Evolutionary conservation across 2,888 invertebrate species (phyloP).

Genomic region (Cepaea hortensis): DNA sequence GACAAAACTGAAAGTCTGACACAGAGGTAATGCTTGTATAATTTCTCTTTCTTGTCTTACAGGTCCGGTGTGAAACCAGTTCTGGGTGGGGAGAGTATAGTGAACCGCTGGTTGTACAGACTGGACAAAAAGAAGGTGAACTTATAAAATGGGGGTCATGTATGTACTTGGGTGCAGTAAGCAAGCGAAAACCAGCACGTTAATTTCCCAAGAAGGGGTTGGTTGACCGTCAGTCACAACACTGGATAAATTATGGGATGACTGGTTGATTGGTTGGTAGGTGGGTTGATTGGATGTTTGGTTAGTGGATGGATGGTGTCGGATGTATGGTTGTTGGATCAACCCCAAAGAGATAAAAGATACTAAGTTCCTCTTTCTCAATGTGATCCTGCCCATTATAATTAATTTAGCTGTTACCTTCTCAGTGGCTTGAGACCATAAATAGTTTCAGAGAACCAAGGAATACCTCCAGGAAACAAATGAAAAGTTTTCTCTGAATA

Average conservation of each 20-base stretch:
- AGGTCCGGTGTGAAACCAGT: constrained; percentile 89
- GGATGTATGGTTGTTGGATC: no score
- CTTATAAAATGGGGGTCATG: background rate
- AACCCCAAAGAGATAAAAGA: no score
- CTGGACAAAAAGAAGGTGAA: constrained; percentile 53
- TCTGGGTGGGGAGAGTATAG: constrained; percentile 96
- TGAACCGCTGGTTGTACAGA: constrained; percentile 60
- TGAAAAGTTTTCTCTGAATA: no score
- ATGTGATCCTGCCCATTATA: no score
- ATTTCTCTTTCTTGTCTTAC: constrained; percentile 52
- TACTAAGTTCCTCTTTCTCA: no score
- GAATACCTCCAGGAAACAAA: no score
- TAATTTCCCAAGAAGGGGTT: background rate
- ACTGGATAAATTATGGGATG: background rate
- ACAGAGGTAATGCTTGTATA: no score
- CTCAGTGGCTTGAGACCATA: no score
- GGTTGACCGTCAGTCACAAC: background rate
- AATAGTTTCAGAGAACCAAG: no score
- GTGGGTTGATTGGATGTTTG: background rate
- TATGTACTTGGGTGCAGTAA: background rate
- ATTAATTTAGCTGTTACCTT: no score
- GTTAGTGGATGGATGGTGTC: background rate
- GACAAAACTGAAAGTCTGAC: no score
- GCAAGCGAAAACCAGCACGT: background rate
- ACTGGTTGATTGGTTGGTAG: no score